Base-by-base conservation (phyloP, 2,888 invertebrate species). In the Drosophila barbarae region DNA sequence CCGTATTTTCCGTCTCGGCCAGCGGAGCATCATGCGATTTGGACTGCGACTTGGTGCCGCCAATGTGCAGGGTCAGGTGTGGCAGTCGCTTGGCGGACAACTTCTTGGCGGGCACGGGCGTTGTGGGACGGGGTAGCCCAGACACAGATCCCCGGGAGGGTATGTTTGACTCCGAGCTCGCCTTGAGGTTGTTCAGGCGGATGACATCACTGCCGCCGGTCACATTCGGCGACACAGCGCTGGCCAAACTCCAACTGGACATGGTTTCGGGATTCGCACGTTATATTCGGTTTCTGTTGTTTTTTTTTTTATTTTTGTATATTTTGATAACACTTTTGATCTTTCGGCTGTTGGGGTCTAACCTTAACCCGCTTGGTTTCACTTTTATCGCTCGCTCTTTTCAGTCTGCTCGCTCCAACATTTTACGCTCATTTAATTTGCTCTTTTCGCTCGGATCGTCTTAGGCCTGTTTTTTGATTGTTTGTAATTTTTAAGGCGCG, bases 181-280 rank as follows among this genome's bases (percentile, higher is more conserved):
- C 57, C 69, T 72, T 68, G 23, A 74, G 53, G 65, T 67, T 76
- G 58, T 32, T 68, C 34, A 78, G 54, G 56, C 57, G 54, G 4
- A 81, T 81, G 69, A 73, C 74, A 69, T 81, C 81, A 79, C 36
- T 47, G 41, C 71, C 74, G 28, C 69, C 70, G 52, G 61, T 68
- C 28, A 81, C 78, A 56, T 58, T 83, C 41, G 78, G 68, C 66
- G 81, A 83, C 52, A 76, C 78, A 15, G 78, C 73, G 41, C 71
- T 83, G 46, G 80, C 84, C 71, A 83, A 74, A 57, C 80, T 83
- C 80, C 80, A 83, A 64, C 84, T 80, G 47, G 84, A 81, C 80
- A 80, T 83, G 60, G 34, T 32, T 26, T 69, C 41, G 38, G 32
- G 49, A 32, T 44, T 47, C 46, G 21, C 32, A 13, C 30, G 46